Conservation (phyloP, 2,113 vertebrate genomes). For the Neogobius melanostomus region DNA sequence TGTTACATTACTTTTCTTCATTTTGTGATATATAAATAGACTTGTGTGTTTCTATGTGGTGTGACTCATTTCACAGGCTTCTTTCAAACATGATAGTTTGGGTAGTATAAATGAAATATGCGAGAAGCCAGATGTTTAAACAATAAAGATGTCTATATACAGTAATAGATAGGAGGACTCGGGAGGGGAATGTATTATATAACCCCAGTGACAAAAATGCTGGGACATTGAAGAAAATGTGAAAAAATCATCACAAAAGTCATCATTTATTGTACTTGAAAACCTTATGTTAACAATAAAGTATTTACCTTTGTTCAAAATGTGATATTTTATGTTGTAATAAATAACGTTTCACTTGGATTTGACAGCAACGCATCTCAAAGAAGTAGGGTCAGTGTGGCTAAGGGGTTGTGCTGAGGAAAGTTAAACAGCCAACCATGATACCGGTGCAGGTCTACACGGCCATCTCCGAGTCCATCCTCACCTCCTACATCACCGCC, state of each 20-base stretch:
- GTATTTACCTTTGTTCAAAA: too few relatives aligned
- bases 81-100: conserved; percentile 17
- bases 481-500: too few relatives aligned
- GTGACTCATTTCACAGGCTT: conserved; percentile 9
- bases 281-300: too few relatives aligned
- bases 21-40: neutral
- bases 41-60: neutral
- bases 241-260: neutral
- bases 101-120: too few relatives aligned
- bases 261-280: too few relatives aligned
- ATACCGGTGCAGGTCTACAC: too few relatives aligned
- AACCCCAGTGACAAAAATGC: neutral
- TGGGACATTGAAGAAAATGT: neutral
- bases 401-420: too few relatives aligned
- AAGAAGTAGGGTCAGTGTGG: neutral
- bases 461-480: too few relatives aligned
- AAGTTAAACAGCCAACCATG: too few relatives aligned
- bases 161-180: neutral
- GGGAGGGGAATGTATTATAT: neutral
- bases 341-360: neutral
- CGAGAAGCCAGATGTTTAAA: conserved; percentile 2
- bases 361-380: neutral
- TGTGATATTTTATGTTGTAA: too few relatives aligned
- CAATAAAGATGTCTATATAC: conserved; percentile 8
- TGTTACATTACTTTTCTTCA: conserved; percentile 5